Base-by-base conservation (phyloP, 2,113 vertebrate species). In the Pedionomus torquatus region DNA sequence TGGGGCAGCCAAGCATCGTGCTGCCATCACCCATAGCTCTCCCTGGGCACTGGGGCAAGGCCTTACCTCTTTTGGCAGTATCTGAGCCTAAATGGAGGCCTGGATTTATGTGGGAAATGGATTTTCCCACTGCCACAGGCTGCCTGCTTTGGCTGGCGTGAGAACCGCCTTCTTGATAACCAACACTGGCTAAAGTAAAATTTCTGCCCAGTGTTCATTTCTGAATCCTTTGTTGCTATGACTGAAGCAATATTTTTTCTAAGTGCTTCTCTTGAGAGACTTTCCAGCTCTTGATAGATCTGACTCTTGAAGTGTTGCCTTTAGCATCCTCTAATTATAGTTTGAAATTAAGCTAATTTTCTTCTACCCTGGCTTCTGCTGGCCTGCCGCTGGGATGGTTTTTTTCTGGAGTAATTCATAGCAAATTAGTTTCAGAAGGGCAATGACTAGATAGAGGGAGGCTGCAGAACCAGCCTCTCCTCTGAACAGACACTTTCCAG, bases 161-260 rank as follows among this genome's bases (percentile, higher is more conserved):
- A 88, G 82, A 88, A 74, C 39, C 0, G 0, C 7, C 48, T 88
- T 77, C 90, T 80, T 68, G 76, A 96, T 84, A 95, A 94, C 51
- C 72, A 93, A 13, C 77, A 51, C 33, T 31, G 44, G 77, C 87
- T 48, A 57, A 46, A 72, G 66, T 18, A 57, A 26, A 60, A 63
- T 51, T 90, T 83, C 90, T 95, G 89, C 90, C 65, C 33, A 35
- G 44, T 76, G 35, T 76, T 81, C 83, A 51, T 84, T 96, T 94
- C 78, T 69, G 48, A 51, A 52, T 9, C 44, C 60, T 75, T 63
- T 58, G 80, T 76, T 0, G 0, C 72, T 82, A 2, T 37, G 72
- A 69, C 28, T 92, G 94, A 95, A 91, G 70, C 68, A 90, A 78
- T 94, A 77, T 43, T 83, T 55, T 94, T 95, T 92, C 95, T 83